Conservation (phyloP, 2,888 invertebrate species). For the Gordius sp. region DNA sequence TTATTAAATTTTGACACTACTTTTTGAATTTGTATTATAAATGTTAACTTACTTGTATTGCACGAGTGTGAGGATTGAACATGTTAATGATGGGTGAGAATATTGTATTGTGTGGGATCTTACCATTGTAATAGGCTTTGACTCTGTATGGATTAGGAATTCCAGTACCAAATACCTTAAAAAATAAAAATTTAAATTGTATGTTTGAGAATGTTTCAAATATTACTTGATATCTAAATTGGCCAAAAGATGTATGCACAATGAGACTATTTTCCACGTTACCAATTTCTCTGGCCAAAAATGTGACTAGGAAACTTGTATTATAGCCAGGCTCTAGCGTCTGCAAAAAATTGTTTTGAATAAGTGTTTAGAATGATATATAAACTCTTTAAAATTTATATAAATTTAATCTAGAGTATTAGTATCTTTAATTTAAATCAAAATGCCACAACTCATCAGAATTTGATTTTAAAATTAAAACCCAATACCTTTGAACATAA, state of each 20-base stretch:
- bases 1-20: too few relatives aligned
- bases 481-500: too few relatives aligned
- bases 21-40: too few relatives aligned
- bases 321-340: conserved; percentile 62
- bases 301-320: conserved; percentile 79
- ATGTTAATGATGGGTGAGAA: conserved; percentile 62
- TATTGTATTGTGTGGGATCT: conserved; percentile 65
- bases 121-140: conserved; percentile 61
- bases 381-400: too few relatives aligned
- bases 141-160: conserved; percentile 65
- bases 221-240: conserved; percentile 51
- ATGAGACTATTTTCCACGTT: conserved; percentile 56
- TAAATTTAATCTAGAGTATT: too few relatives aligned
- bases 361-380: not conserved
- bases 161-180: conserved; percentile 38
- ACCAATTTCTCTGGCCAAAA: conserved; percentile 68
- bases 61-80: conserved; percentile 67
- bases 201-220: conserved; percentile 2
- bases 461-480: too few relatives aligned
- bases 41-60: conserved; percentile 58
- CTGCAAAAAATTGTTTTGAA: conserved; percentile 32
- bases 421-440: too few relatives aligned
- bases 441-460: too few relatives aligned
- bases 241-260: conserved; percentile 76
- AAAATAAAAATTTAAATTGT: conserved; percentile 18